Percentiles rank a stretch among this genome's conserved stretches.
These are phyloP conservation scores for Volucella zonaria DNA, from an alignment of 2,888 invertebrate genomes.

Conservation along the genomic window DNA sequence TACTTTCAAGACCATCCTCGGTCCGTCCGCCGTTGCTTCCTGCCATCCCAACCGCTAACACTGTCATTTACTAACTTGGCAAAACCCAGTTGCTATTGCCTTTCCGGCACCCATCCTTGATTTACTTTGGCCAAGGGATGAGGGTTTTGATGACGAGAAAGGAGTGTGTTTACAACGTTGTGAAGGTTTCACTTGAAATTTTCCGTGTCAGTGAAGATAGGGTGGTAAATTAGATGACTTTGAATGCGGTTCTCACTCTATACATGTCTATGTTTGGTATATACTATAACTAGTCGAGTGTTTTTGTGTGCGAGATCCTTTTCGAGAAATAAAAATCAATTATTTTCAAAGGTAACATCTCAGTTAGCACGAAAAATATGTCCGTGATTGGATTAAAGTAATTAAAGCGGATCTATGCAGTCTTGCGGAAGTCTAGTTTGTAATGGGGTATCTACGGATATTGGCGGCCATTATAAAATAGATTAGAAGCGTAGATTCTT, in stretches of 20 bases:
- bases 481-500: too few species aligned
- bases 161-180: conserved; percentile 10
- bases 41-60: neutral
- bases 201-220: neutral
- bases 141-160: neutral
- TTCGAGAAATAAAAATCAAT: conserved; percentile 39
- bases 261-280: too few species aligned
- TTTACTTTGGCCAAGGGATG: too few species aligned
- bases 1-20: neutral
- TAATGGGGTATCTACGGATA: too few species aligned
- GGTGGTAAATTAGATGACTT: conserved; percentile 15
- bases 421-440: too few species aligned
- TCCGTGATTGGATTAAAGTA: neutral
- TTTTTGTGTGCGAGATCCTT: neutral
- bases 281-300: conserved; percentile 11
- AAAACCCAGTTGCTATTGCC: conserved; percentile 6
- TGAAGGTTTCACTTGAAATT: conserved; percentile 31
- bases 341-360: conserved; percentile 15
- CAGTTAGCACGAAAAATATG: neutral
- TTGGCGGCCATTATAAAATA: too few species aligned
- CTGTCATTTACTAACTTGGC: neutral
- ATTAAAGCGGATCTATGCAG: conserved; percentile 2
- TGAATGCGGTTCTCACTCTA: conserved; percentile 3
- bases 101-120: neutral
- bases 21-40: neutral